These are phyloP conservation scores for Nesospiza acunhae DNA, from an alignment of 2,113 vertebrate species.

Conservation along the genomic window DNA sequence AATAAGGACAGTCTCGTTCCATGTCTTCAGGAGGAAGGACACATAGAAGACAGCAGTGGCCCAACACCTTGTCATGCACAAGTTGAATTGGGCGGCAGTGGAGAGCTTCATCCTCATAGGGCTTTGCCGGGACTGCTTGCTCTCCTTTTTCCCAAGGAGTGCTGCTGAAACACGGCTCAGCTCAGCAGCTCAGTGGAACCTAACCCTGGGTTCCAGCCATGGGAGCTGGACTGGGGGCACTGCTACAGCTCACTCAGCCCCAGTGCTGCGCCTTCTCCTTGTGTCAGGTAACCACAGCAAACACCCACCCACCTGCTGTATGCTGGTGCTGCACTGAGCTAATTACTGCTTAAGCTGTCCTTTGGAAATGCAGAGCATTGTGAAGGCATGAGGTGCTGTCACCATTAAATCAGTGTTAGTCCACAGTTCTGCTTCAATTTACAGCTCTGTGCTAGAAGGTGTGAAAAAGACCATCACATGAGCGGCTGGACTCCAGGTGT, in stretches of 20 bases:
- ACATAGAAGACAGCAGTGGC: background rate
- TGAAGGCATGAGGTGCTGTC: background rate
- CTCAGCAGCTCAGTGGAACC: accelerated
- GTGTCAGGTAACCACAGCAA: background rate
- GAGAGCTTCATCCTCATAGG: background rate
- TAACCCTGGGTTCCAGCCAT: accelerated
- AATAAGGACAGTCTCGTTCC: background rate
- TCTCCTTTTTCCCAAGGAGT: background rate
- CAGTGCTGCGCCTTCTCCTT: background rate
- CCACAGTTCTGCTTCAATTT: background rate
- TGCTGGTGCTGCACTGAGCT: background rate
- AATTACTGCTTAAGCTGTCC: background rate
- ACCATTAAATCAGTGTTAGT: background rate
- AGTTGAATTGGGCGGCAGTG: background rate
- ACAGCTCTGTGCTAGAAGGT: background rate
- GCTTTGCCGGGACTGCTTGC: background rate
- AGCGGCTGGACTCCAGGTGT: accelerated
- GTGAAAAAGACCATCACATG: background rate
- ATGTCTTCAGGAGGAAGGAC: background rate
- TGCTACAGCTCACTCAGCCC: background rate
- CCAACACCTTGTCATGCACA: background rate
- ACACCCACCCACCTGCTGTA: accelerated
- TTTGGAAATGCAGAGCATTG: background rate
- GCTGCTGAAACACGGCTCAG: accelerated
- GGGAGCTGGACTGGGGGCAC: background rate